phyloP scores from a whole-genome alignment of 2,113 vertebrate genomes.

The Spizaetus ornatus region DNA sequence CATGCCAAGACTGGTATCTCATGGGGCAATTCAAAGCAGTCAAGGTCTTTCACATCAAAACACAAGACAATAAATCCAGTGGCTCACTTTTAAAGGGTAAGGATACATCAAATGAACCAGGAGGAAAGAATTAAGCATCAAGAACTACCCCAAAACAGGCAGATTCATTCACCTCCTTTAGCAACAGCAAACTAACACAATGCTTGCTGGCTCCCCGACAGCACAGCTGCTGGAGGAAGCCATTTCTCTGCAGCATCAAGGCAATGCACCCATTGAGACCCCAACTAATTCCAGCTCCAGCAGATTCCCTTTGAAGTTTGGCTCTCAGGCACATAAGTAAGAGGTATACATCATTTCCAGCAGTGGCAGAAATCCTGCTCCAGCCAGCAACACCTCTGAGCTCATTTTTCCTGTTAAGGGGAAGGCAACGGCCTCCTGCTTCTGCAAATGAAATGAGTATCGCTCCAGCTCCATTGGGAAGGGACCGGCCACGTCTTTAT shows the following conservation, averaged over 20 bases:
- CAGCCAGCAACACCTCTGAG: neutral
- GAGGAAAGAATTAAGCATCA: neutral
- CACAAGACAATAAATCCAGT: neutral
- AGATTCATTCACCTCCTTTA: neutral
- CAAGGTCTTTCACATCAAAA: neutral
- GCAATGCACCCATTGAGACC: accelerated
- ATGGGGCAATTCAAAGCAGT: neutral
- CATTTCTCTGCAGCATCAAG: neutral
- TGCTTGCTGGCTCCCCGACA: neutral
- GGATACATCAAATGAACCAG: accelerated
- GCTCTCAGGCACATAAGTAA: neutral
- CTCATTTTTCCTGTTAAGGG: neutral
- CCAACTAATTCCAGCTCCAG: neutral
- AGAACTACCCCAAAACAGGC: neutral
- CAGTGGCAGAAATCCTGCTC: neutral
- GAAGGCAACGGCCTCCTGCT: neutral
- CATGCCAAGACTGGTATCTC: neutral
- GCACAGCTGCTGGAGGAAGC: neutral
- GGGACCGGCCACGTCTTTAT: accelerated
- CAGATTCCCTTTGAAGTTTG: neutral
- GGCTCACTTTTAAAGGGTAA: neutral
- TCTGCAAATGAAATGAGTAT: neutral
- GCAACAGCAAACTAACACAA: neutral
- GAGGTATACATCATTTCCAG: neutral
- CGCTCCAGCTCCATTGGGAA: neutral